These are phyloP conservation scores for Spongia lamella DNA, from an alignment of 37 sponge, comb jelly and placozoan genomes.

Conservation along the genomic window DNA sequence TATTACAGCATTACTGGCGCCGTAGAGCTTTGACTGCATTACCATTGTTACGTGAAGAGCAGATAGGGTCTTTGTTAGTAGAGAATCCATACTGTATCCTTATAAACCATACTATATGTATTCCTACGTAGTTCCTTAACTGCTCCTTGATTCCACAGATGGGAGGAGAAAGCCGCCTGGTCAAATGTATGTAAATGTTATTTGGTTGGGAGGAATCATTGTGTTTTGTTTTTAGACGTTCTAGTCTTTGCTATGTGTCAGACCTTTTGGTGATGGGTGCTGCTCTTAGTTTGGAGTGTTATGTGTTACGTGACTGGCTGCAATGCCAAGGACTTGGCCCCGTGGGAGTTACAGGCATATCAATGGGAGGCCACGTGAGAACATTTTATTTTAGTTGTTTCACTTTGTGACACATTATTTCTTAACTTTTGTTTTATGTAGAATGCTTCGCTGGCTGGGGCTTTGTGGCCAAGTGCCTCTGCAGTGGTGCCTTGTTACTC, in stretches of 20 bases:
- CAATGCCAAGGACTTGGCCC: constrained; percentile 71
- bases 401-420: too few relatives aligned
- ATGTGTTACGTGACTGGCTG: constrained; percentile 65
- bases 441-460: constrained; percentile 79
- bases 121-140: too few relatives aligned
- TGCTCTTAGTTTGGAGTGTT: constrained; percentile 73
- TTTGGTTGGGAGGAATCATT: background rate
- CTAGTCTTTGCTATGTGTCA: constrained; percentile 79
- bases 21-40: constrained; percentile 61
- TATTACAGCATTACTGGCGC: constrained; percentile 73
- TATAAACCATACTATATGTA: constrained; percentile 1
- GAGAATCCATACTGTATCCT: constrained; percentile 76
- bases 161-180: constrained; percentile 26
- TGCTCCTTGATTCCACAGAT: constrained; percentile 1
- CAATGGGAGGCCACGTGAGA: constrained; percentile 95
- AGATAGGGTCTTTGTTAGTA: constrained; percentile 79
- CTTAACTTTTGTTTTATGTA: too few relatives aligned
- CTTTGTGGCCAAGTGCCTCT: constrained; percentile 70
- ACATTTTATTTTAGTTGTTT: background rate
- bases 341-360: constrained; percentile 86
- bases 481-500: constrained; percentile 85
- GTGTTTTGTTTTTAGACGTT: constrained; percentile 51
- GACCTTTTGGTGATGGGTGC: constrained; percentile 90
- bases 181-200: constrained; percentile 17
- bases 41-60: constrained; percentile 58